Evolutionary conservation across 2,888 invertebrate species (phyloP).

Genomic region (Stramonita haemastoma): DNA sequence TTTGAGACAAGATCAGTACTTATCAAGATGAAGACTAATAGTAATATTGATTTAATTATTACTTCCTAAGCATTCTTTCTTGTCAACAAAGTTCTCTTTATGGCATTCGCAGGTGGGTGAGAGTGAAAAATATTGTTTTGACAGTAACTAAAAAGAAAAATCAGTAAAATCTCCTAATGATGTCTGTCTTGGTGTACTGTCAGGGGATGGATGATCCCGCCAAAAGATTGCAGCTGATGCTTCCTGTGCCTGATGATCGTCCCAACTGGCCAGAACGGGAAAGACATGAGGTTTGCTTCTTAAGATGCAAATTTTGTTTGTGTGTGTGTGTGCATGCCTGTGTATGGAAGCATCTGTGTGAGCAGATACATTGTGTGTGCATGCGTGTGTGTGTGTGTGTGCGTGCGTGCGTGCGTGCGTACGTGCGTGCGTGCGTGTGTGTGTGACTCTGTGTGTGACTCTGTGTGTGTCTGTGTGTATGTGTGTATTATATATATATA

Average conservation of each 20-base stretch:
- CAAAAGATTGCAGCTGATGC: not conserved
- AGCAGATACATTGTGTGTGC: not conserved
- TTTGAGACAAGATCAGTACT: too few relatives aligned
- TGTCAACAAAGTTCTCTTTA: not conserved
- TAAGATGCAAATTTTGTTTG: not conserved
- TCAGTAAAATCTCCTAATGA: not conserved
- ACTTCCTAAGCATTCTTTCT: too few relatives aligned
- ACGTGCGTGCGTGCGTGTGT: not conserved
- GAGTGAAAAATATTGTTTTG: too few relatives aligned
- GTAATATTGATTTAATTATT: too few relatives aligned
- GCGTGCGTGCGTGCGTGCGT: not conserved
- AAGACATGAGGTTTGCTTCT: not conserved
- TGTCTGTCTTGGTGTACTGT: not conserved
- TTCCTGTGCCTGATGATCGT: not conserved
- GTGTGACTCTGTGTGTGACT: not conserved
- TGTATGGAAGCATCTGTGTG: not conserved
- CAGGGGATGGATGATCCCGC: not conserved
- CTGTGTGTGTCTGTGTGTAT: not conserved
- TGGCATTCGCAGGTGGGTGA: not conserved
- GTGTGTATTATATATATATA: not conserved
- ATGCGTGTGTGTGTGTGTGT: not conserved
- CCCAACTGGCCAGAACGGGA: not conserved
- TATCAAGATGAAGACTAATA: too few relatives aligned
- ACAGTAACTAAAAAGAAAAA: not conserved
- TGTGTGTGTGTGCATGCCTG: not conserved